Conservation (phyloP, 2,113 vertebrate genomes). For the Campylorhamphus procurvoides region DNA sequence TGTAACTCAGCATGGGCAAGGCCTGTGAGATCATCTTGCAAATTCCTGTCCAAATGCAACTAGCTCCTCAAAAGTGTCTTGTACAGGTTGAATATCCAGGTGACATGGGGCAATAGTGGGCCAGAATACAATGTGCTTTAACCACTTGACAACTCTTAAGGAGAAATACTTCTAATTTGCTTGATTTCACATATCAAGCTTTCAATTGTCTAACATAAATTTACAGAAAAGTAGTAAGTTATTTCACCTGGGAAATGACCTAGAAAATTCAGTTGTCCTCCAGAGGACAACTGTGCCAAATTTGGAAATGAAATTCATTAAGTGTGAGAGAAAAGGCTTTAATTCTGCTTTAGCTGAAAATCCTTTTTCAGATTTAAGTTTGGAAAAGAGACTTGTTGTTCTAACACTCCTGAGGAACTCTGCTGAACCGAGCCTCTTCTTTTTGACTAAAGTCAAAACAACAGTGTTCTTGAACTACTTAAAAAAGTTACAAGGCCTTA, state of each 20-base stretch:
- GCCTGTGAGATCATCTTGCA: neutral
- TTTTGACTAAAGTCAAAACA: neutral
- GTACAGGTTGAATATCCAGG: neutral
- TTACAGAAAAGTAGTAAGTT: neutral
- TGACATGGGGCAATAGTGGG: neutral
- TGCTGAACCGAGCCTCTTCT: neutral
- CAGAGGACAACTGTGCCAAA: conserved; percentile 13
- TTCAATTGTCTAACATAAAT: neutral
- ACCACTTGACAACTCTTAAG: neutral
- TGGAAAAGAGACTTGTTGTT: neutral
- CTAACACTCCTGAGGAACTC: neutral
- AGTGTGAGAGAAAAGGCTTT: neutral
- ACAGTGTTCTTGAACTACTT: neutral
- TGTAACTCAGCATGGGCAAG: neutral
- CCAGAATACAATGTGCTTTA: neutral
- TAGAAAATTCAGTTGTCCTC: conserved; percentile 45
- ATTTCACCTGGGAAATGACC: conserved; percentile 48
- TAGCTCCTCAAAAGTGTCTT: neutral
- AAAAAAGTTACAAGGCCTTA: neutral
- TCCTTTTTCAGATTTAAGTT: neutral
- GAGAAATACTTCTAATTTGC: neutral
- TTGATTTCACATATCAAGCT: neutral
- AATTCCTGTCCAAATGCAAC: neutral
- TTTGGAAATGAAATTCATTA: conserved; percentile 3
- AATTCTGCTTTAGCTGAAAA: neutral